Evolutionary conservation across 2,888 invertebrate genomes (phyloP).

Genomic region (Minunthozetes semirufus): DNA sequence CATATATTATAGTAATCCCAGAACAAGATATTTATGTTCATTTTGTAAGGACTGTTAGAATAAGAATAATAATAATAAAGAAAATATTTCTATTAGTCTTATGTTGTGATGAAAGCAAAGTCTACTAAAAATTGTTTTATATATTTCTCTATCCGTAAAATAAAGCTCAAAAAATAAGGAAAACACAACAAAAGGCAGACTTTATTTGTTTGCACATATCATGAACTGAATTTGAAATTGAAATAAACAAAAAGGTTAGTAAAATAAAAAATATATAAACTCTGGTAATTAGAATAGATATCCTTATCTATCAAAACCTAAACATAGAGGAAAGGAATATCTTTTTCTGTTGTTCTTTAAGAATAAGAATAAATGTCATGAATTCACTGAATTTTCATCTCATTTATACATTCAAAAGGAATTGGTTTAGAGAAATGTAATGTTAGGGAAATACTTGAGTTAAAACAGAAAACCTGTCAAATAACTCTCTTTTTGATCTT

Average conservation of each 20-base stretch:
- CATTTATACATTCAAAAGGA: not conserved
- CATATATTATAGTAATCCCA: no score
- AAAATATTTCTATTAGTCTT: not conserved
- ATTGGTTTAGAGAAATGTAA: not conserved
- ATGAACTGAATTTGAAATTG: not conserved
- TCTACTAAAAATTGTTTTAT: not conserved
- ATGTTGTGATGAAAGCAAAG: no score
- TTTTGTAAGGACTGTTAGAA: no score
- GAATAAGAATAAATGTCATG: not conserved
- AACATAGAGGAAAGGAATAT: not conserved
- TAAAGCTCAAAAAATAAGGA: not conserved
- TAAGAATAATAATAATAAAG: no score
- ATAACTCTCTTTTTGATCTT: no score
- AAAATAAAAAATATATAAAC: not conserved
- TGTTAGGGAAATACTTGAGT: not conserved
- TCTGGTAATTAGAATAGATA: not conserved
- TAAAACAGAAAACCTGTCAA: no score
- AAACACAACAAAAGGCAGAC: not conserved
- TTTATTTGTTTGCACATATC: not conserved
- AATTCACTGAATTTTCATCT: not conserved
- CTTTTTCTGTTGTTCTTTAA: not conserved
- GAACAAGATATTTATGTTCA: no score
- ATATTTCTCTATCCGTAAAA: not conserved
- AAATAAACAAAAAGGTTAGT: not conserved
- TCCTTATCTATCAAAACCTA: not conserved